Conservation (phyloP, 2,888 invertebrate genomes). For the Dioctria linearis region DNA sequence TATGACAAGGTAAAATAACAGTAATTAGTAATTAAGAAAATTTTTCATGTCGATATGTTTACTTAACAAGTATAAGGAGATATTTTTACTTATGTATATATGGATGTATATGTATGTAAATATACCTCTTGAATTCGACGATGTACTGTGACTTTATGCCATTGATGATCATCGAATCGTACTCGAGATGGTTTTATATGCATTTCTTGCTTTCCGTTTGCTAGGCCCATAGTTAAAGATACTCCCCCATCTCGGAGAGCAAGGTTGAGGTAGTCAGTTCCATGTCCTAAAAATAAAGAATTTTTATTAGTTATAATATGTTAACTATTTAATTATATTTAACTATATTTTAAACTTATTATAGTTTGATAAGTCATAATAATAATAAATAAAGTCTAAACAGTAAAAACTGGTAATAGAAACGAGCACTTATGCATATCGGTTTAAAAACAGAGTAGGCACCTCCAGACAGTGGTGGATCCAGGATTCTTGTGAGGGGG, state of each 20-base stretch:
- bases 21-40: background rate
- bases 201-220: constrained; percentile 91
- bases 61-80: background rate
- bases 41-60: background rate
- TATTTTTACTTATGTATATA: background rate
- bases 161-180: constrained; percentile 95
- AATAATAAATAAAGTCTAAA: too few species aligned
- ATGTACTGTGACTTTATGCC: constrained; percentile 94
- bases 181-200: constrained; percentile 90
- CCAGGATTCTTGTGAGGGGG: too few species aligned
- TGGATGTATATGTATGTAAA: too few species aligned
- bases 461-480: too few species aligned
- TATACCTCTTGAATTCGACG: constrained; percentile 91
- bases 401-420: too few species aligned
- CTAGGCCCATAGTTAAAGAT: constrained; percentile 89
- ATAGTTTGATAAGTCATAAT: too few species aligned
- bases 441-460: too few species aligned
- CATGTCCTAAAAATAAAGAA: constrained; percentile 77
- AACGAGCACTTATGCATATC: too few species aligned
- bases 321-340: too few species aligned
- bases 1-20: background rate
- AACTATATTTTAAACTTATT: too few species aligned
- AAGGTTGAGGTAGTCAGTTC: constrained; percentile 90
- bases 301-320: too few species aligned
- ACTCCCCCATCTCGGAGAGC: constrained; percentile 92